Evolutionary conservation across 2,113 vertebrate species (phyloP).

Genomic region (Dipodomys merriami): DNA sequence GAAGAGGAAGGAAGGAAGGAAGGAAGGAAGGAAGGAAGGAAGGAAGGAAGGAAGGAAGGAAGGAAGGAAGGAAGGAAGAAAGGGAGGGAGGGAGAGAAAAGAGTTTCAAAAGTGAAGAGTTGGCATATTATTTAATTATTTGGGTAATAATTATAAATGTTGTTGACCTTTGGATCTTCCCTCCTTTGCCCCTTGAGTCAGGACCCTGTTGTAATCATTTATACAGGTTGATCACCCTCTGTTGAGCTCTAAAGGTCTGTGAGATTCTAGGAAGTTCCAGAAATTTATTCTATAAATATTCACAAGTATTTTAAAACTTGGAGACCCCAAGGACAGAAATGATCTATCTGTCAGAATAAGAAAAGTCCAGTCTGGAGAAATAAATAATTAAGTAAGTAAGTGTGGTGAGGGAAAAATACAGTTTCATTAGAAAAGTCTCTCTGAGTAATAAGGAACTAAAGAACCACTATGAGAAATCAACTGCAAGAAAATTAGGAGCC

Average conservation of each 20-base stretch:
- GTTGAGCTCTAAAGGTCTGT: not conserved
- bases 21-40: no score
- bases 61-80: fast-evolving
- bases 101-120: not conserved
- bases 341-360: not conserved
- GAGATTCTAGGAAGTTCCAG: not conserved
- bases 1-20: not conserved
- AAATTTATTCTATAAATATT: not conserved
- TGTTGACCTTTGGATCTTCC: not conserved
- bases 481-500: constrained; percentile 76
- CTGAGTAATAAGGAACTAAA: constrained; percentile 74
- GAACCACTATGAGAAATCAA: constrained; percentile 74
- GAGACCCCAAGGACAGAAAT: constrained; percentile 6
- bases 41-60: not conserved
- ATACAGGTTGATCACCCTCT: not conserved
- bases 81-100: not conserved
- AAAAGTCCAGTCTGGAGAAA: constrained; percentile 37
- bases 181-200: not conserved
- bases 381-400: constrained; percentile 63
- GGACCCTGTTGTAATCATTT: not conserved
- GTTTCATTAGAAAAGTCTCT: constrained; percentile 70
- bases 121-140: not conserved
- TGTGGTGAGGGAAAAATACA: not conserved
- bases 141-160: not conserved
- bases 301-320: constrained; percentile 14